phyloP scores from a whole-genome alignment of 2,888 invertebrate species.

The Eulithis prunata region DNA sequence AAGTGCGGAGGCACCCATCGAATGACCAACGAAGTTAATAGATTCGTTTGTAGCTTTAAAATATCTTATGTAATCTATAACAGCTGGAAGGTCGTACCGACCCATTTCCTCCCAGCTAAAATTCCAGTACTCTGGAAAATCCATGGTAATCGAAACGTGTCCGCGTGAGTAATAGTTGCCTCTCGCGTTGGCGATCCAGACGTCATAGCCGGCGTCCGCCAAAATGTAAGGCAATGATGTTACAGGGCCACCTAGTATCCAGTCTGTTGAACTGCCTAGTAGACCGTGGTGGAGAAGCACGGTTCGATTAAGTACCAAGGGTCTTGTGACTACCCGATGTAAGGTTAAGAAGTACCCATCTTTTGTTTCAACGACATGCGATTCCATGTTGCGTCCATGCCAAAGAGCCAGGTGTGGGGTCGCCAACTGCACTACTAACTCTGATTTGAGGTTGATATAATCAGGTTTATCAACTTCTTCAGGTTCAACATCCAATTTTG shows the following conservation, averaged over 20 bases:
- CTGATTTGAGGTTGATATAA: slow-evolving; percentile 45
- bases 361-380: slow-evolving; percentile 60
- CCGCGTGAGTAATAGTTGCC: slow-evolving; percentile 70
- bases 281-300: slow-evolving; percentile 69
- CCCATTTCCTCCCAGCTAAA: slow-evolving; percentile 74
- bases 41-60: slow-evolving; percentile 50
- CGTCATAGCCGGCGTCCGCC: slow-evolving; percentile 83
- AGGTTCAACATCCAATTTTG: background rate
- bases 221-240: slow-evolving; percentile 74
- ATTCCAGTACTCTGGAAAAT: slow-evolving; percentile 59
- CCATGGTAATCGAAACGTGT: slow-evolving; percentile 49
- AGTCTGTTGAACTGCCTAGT: slow-evolving; percentile 71
- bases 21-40: slow-evolving; percentile 69
- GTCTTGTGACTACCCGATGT: slow-evolving; percentile 50
- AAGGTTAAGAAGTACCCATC: slow-evolving; percentile 68
- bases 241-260: slow-evolving; percentile 66
- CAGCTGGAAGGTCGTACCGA: slow-evolving; percentile 61
- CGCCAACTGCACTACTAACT: slow-evolving; percentile 56
- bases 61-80: slow-evolving; percentile 60
- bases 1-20: slow-evolving; percentile 69
- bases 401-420: slow-evolving; percentile 59
- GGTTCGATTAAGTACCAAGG: slow-evolving; percentile 44
- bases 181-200: slow-evolving; percentile 84
- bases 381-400: slow-evolving; percentile 62
- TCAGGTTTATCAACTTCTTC: slow-evolving; percentile 41